A percentile compares a stretch with the other conserved stretches of the same genome.
Evolutionary conservation across 2,113 vertebrate species (phyloP).

Genomic region (Beaufortia kweichowensis): DNA sequence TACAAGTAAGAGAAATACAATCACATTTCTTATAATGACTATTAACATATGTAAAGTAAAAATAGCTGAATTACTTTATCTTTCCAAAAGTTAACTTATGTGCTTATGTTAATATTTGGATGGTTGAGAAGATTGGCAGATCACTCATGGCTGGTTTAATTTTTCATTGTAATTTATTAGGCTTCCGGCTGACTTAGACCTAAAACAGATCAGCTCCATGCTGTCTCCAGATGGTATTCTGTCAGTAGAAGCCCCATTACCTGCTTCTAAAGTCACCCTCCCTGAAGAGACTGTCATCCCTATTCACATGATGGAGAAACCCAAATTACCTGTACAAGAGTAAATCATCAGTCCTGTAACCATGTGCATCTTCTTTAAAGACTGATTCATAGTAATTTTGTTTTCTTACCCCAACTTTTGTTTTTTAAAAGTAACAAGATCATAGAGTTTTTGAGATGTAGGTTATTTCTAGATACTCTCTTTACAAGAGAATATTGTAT

Average conservation of each 20-base stretch:
- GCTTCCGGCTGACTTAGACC: slow-evolving; percentile 38
- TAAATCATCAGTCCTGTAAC: neutral
- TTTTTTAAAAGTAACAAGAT: too few species aligned
- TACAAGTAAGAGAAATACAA: slow-evolving; percentile 53
- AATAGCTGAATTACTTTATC: too few species aligned
- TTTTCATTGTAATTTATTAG: slow-evolving; percentile 29
- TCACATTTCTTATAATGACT: too few species aligned
- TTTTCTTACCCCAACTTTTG: neutral
- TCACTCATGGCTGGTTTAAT: neutral
- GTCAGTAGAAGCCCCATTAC: slow-evolving; percentile 36
- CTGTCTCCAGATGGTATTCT: slow-evolving; percentile 48
- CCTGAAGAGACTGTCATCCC: slow-evolving; percentile 40
- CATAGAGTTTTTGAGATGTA: too few species aligned
- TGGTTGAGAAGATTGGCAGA: too few species aligned
- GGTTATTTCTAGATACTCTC: neutral
- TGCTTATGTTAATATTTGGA: too few species aligned
- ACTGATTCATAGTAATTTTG: neutral
- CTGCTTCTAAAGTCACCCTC: neutral
- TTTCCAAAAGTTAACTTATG: too few species aligned
- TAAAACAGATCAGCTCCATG: slow-evolving; percentile 35
- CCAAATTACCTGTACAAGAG: neutral
- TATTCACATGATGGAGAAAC: slow-evolving; percentile 34
- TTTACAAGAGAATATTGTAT: neutral
- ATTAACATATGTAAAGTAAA: too few species aligned
- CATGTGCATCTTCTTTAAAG: too few species aligned